These are phyloP conservation scores for Notiomystis cincta DNA, from an alignment of 2,113 vertebrate genomes.

Conservation along the genomic window DNA sequence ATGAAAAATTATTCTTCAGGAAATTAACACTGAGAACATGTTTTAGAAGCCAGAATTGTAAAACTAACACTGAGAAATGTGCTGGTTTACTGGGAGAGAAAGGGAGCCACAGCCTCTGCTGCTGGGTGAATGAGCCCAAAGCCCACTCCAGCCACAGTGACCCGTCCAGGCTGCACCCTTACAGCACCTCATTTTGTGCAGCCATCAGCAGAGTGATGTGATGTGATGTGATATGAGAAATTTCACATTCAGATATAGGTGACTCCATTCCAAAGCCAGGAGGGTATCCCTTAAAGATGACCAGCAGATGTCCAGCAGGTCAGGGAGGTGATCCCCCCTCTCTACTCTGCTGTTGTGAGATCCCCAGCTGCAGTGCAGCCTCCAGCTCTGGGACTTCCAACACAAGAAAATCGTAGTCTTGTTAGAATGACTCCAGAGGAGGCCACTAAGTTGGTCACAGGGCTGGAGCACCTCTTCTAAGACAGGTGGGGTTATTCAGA, in stretches of 20 bases:
- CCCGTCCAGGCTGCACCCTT: rapidly evolving
- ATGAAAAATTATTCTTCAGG: neutral
- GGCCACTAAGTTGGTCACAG: neutral
- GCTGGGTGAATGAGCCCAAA: neutral
- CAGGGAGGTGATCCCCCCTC: neutral
- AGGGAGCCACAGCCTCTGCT: neutral
- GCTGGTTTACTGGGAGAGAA: neutral
- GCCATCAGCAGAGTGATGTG: rapidly evolving
- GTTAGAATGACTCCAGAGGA: neutral
- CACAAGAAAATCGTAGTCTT: neutral
- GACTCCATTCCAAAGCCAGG: neutral
- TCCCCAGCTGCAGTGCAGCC: neutral
- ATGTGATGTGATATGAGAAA: rapidly evolving
- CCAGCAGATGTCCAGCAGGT: neutral
- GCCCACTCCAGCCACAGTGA: rapidly evolving
- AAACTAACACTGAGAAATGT: neutral
- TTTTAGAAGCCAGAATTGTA: neutral
- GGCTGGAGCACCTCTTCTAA: neutral
- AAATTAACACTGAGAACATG: neutral
- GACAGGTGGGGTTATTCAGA: neutral
- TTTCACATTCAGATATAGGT: rapidly evolving
- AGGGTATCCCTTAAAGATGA: rapidly evolving
- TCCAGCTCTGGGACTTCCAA: neutral
- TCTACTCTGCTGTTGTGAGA: neutral
- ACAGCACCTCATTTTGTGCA: rapidly evolving